Base-by-base conservation (phyloP, 2,888 invertebrate genomes). In the Eurois occulta region DNA sequence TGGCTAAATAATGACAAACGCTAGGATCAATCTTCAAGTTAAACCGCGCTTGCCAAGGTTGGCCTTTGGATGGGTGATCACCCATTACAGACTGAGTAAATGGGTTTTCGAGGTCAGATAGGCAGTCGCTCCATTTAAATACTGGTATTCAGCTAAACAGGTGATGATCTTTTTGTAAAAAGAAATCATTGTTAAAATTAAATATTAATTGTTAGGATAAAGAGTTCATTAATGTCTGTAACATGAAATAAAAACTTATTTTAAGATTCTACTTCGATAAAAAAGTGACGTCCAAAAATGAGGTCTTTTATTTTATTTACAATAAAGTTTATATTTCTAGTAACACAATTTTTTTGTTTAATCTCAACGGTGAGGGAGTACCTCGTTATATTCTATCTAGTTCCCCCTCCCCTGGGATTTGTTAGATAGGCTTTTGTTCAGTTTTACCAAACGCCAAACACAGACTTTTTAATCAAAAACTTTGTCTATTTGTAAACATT, bases 401-500 rank as follows among this genome's bases (percentile, higher is more conserved):
- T 8, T 35, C 41, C 24, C n/a, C 62, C 16, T 70, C 72, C 48
- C 73, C 58, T 6, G 74, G 43, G 43, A 62, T 58, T 84, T 58
- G 32, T 41, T 38, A 13, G 43, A 21, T 10, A 83, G 43, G 48
- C 64, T 41, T 64, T 64, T 64, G 11, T 38, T n/a, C n/a, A n/a
- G 24, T 72, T 68, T n/a, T 48, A 16, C 28, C n/a, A 28, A 32
- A 48, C 43, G 38, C 38, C 35, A 72, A 28, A 65, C 24, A 60
- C 24, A 46, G 38, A 38, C 41, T 43, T 67, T 70, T 73, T 73
- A 21, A 77, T 48, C 55, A 64, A 81, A 72, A 72, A 78, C 65
- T 79, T 79, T 67, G 55, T 41, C 67, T 62, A 70, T 84, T 28
- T 48, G 41, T 16, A 58, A 83, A 70, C 60, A 77, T 73, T 66